Percentiles rank a stretch among this genome's conserved stretches.
Conservation (phyloP, 1,140 invertebrate species). For the Paraescarpia echinospica region DNA sequence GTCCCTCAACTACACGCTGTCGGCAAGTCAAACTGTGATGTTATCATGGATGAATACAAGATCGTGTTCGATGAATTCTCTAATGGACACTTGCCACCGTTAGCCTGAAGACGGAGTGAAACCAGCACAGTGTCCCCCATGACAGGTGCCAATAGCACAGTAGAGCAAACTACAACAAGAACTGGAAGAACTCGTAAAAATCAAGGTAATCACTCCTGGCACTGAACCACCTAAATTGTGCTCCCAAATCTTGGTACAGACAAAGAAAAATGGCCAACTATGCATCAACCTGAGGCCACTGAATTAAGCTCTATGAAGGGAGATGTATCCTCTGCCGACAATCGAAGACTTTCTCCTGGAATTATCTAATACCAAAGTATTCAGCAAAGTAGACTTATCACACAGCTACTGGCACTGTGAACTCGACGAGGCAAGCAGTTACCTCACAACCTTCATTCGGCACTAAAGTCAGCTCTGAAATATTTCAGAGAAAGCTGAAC, state of each 20-base stretch:
- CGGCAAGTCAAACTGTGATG: too few species aligned
- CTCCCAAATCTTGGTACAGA: slow-evolving; percentile 21
- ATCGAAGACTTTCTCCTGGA: slow-evolving; percentile 39
- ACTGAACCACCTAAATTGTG: not conserved
- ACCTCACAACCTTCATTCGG: slow-evolving; percentile 33
- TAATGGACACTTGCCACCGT: not conserved
- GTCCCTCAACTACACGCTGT: not conserved
- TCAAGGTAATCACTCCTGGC: not conserved
- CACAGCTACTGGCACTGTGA: slow-evolving; percentile 36
- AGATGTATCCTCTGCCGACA: slow-evolving; percentile 33
- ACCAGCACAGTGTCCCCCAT: not conserved
- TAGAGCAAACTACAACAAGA: not conserved
- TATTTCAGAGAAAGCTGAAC: slow-evolving; percentile 46
- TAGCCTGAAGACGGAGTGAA: not conserved
- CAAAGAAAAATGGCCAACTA: slow-evolving; percentile 35
- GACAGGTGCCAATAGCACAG: not conserved
- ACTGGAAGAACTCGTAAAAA: not conserved
- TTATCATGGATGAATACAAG: too few species aligned
- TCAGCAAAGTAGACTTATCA: slow-evolving; percentile 35
- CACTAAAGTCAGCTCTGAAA: slow-evolving; percentile 32
- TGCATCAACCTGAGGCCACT: slow-evolving; percentile 38
- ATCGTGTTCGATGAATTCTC: too few species aligned
- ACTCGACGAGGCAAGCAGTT: slow-evolving; percentile 36
- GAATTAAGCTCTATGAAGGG: slow-evolving; percentile 34
- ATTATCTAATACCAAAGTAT: slow-evolving; percentile 35